phyloP scores from a whole-genome alignment of 2,113 vertebrate species.

The Heptranchias perlo region DNA sequence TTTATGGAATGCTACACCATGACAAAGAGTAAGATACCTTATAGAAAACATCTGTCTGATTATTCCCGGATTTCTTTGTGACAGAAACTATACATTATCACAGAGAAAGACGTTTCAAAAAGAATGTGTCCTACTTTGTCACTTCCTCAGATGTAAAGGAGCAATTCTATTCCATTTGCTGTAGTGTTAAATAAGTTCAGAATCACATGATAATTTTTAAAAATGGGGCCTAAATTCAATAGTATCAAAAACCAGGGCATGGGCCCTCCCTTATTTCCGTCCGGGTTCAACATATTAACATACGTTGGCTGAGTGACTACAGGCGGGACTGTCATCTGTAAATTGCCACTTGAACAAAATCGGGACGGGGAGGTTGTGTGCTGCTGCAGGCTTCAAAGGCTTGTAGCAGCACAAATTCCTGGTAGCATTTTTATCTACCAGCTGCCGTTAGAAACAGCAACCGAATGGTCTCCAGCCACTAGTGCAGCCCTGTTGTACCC shows the following conservation, averaged over 20 bases:
- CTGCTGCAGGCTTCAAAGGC: background rate
- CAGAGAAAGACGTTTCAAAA: slow-evolving; percentile 22
- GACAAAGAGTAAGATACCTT: slow-evolving; percentile 4
- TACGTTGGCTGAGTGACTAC: background rate
- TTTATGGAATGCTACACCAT: background rate
- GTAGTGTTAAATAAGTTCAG: background rate
- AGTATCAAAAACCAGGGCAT: background rate
- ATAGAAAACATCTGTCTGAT: slow-evolving; percentile 21
- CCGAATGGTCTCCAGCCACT: background rate
- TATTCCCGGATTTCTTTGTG: background rate
- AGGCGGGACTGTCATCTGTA: background rate
- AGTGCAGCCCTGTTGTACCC: background rate
- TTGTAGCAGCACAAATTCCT: background rate
- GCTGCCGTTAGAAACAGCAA: background rate
- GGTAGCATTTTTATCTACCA: background rate
- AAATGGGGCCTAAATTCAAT: background rate
- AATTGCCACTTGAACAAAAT: background rate
- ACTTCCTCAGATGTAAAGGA: background rate
- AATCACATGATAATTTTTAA: background rate
- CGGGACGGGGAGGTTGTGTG: background rate
- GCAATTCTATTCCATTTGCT: background rate
- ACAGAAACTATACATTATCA: slow-evolving; percentile 26
- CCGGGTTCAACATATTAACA: background rate
- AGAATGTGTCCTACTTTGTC: background rate
- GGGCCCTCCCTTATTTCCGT: background rate